Conservation (phyloP, 2,797 vertebrate species). For the Ispidina lecontei region DNA sequence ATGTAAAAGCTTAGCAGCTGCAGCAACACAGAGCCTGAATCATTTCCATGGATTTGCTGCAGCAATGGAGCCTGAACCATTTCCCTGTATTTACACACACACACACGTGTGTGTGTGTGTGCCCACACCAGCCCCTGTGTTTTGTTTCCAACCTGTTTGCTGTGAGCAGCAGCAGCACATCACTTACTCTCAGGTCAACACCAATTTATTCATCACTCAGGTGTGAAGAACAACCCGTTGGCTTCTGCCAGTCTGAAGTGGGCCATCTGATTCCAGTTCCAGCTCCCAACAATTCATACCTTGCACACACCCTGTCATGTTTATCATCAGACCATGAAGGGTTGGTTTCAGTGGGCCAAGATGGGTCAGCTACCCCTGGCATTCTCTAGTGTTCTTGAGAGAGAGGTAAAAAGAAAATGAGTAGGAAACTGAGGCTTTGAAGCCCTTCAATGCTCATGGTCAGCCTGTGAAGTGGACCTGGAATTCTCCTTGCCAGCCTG, state of each 20-base stretch:
- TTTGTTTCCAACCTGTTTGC: neutral
- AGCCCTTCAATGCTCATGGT: slow-evolving; percentile 17
- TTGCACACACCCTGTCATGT: slow-evolving; percentile 37
- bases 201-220: slow-evolving; percentile 14
- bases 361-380: slow-evolving; percentile 42
- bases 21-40: slow-evolving; percentile 51
- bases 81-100: slow-evolving; percentile 1
- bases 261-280: slow-evolving; percentile 38
- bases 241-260: neutral
- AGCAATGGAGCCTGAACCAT: neutral
- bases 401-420: slow-evolving; percentile 24
- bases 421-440: slow-evolving; percentile 36
- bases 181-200: neutral
- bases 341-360: slow-evolving; percentile 58
- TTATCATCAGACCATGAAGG: slow-evolving; percentile 71
- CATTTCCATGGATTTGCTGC: slow-evolving; percentile 39
- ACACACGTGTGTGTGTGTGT: neutral
- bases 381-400: slow-evolving; percentile 32
- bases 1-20: slow-evolving; percentile 76
- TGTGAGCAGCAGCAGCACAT: neutral
- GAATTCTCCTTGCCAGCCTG: neutral
- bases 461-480: slow-evolving; percentile 27
- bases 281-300: slow-evolving; percentile 34
- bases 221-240: neutral
- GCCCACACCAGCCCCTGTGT: neutral